Base-by-base conservation (phyloP, 2,797 vertebrate genomes). In the Carduelis carduelis region DNA sequence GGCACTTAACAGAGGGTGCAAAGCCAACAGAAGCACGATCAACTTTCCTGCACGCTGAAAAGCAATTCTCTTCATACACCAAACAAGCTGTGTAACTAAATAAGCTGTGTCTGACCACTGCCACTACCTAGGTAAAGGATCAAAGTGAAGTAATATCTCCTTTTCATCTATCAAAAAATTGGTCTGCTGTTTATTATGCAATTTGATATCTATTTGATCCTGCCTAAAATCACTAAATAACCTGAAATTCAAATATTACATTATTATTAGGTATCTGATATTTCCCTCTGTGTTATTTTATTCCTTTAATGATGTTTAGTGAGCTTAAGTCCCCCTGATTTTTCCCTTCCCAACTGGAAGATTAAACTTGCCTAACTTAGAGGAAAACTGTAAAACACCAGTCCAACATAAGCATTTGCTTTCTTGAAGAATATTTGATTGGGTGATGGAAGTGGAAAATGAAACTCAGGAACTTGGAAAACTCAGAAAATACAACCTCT, bases 281-380 rank as follows among this genome's bases (percentile, higher is more conserved):
- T n/a, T 77, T 66, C 2, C 0, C 14, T 65, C 61, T 49, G 28
- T 43, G 7, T 34, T 69, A n/a, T 41, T 86, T 61, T 46, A 23
- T 69, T 61, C 8, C 2, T 75, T 68, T 47, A 49, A 52, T 23
- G 2, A 17, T 64, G 3, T 28, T 22, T 12, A 78, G 35, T 28
- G 11, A 77, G 7, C 6, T 22, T 59, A 61, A 74, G 53, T 3
- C 0, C 0, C 3, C 1, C 5, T 43, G 5, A 9, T 56, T 61
- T 59, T 70, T 70, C 15, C 14, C 19, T 66, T 80, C 4, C 6
- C 19, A 53, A 2, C 1, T 16, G 15, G 56, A 71, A 81, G 21
- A 13, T 18, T 77, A 68, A 81, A 75, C 14, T 35, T 70, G 7
- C 8, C 3, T 53, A 44, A 49, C 14, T 49, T 53, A 27, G 17